phyloP scores from a whole-genome alignment of 2,113 vertebrate genomes.

The Phyllostomus hastatus region DNA sequence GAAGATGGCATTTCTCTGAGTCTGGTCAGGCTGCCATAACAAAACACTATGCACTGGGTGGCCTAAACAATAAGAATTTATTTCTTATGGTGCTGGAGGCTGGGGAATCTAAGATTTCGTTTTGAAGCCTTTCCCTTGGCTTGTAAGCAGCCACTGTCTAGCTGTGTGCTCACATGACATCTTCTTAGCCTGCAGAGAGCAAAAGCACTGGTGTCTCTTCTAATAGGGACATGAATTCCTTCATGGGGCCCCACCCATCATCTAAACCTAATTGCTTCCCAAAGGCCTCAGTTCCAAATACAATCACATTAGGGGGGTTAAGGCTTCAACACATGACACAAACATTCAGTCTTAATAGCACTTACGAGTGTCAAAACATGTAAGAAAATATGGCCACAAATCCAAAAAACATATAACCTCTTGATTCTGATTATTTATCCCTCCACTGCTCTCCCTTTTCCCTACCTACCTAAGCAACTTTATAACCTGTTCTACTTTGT shows the following conservation, averaged over 20 bases:
- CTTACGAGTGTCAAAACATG: background rate
- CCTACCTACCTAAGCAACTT: background rate
- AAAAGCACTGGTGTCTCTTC: background rate
- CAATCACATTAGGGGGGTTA: background rate
- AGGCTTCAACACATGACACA: background rate
- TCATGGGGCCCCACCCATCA: background rate
- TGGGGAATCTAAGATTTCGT: background rate
- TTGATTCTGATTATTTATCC: background rate
- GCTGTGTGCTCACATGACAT: background rate
- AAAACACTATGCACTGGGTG: background rate
- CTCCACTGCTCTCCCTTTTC: background rate
- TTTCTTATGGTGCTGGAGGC: background rate
- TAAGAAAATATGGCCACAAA: background rate
- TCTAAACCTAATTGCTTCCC: background rate
- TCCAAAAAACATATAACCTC: background rate
- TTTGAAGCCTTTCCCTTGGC: background rate
- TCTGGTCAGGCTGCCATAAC: background rate
- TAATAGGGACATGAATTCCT: background rate
- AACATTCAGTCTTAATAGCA: background rate
- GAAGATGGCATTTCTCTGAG: constrained; percentile 9
- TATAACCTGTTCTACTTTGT: background rate
- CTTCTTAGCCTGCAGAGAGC: background rate
- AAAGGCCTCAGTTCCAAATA: background rate
- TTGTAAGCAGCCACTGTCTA: background rate
- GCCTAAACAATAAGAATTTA: background rate